Base-by-base conservation (phyloP, 2,888 invertebrate genomes). In the Seira musarum region DNA sequence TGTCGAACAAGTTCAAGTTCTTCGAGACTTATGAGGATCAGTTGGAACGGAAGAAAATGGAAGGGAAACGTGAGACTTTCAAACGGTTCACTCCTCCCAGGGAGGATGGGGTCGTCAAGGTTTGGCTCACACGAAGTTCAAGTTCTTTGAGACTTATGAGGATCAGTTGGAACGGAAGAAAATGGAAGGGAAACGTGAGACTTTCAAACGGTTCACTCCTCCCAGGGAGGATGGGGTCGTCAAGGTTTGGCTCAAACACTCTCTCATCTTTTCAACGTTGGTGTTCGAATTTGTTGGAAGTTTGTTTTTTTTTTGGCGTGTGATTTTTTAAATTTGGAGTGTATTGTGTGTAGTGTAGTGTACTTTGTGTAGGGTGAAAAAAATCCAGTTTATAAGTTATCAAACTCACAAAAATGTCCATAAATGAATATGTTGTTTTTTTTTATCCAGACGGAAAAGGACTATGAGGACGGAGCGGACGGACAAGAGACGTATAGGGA, bases 91-190 rank as follows among this genome's bases (percentile, higher is more conserved):
- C 96, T 53, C 96, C 96, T 82, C 96, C 96, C 0, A 90, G 96
- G 84, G 96, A 96, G 87, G 93, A 72, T 72, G 72, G 73, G n/a
- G 57, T 74, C 93, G 71, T 84, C 92, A 93, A 90, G 91, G 91
- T 81, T 93, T 93, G 92, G 92, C 92, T 87, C 87, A 66, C 15
- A 64, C n/a, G n/a, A 92, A 95, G 87, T 97, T 96, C 91, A 94
- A 94, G 90, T 96, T 96, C 91, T 96, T 96, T 90, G 96, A 96
- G 91, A 93, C 93, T 0, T 96, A 94, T 91, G 92, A 91, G 87
- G 94, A 94, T 68, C 93, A 93, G 86, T 91, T 92, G 87, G 90
- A 91, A 87, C 53, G 46, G 30, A 90, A 91, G 85, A 91, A 92
- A 87, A 94, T 93, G 89, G 91, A 65, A 30, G 30, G 10, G 63